phyloP scores from a whole-genome alignment of 2,797 vertebrate genomes.

The Brachyalestes nurse region DNA sequence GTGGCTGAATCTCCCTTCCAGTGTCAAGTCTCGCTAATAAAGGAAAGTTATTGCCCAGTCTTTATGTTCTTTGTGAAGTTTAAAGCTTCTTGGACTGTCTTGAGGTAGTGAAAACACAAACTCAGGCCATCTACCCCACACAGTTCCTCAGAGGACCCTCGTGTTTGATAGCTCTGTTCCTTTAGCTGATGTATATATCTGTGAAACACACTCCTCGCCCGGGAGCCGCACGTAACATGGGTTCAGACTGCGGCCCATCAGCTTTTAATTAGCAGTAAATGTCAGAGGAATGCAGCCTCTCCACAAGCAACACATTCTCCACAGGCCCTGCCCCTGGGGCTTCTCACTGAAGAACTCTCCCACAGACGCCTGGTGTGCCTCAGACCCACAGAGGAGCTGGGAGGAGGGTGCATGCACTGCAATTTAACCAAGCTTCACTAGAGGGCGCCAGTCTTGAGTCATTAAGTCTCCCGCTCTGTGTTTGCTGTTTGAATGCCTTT shows the following conservation, averaged over 20 bases:
- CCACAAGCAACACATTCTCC: slow-evolving; percentile 68
- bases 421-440: slow-evolving; percentile 57
- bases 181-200: slow-evolving; percentile 48
- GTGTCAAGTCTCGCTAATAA: background rate
- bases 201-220: slow-evolving; percentile 39
- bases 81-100: slow-evolving; percentile 6
- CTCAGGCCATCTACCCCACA: slow-evolving; percentile 49
- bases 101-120: slow-evolving; percentile 60
- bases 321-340: slow-evolving; percentile 60
- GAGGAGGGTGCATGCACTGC: slow-evolving; percentile 18
- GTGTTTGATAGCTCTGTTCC: slow-evolving; percentile 49
- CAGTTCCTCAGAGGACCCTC: slow-evolving; percentile 39
- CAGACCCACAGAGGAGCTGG: slow-evolving; percentile 49
- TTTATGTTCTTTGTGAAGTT: background rate
- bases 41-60: background rate
- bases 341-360: slow-evolving; percentile 61
- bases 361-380: slow-evolving; percentile 64
- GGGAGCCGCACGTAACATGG: slow-evolving; percentile 55
- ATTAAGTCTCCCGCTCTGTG: background rate
- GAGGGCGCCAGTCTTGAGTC: slow-evolving; percentile 59
- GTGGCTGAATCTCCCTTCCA: background rate
- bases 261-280: slow-evolving; percentile 77
- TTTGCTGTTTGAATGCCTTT: slow-evolving; percentile 11
- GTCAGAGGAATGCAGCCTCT: slow-evolving; percentile 69
- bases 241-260: slow-evolving; percentile 70